Percentiles rank a stretch among this genome's conserved stretches.
Conservation (phyloP, 2,113 vertebrate species). For the Saimiri boliviensis region DNA sequence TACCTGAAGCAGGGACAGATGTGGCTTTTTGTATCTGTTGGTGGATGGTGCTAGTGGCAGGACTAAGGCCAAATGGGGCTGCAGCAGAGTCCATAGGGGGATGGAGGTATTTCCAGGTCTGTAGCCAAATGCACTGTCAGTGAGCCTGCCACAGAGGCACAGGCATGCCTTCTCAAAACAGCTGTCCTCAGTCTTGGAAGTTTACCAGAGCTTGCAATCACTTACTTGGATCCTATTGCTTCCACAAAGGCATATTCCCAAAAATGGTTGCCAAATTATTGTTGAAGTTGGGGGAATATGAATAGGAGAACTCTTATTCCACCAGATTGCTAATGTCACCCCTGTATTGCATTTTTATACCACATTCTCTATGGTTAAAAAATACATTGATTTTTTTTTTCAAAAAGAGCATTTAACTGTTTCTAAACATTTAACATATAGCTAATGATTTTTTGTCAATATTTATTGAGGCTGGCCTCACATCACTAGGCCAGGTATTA, state of each 20-base stretch:
- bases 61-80: neutral
- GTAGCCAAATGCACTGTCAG: neutral
- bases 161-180: neutral
- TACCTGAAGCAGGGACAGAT: neutral
- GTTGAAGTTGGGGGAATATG: neutral
- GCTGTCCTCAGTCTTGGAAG: neutral
- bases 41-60: neutral
- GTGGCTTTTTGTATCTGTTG: neutral
- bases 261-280: neutral
- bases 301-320: neutral
- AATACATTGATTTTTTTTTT: neutral
- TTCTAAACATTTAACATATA: slow-evolving; percentile 13
- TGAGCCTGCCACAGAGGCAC: neutral
- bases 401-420: neutral
- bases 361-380: neutral
- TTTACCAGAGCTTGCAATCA: neutral
- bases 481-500: neutral
- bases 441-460: neutral
- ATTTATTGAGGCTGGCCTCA: neutral
- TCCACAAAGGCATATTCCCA: neutral
- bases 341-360: neutral
- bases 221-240: neutral
- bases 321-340: neutral
- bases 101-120: neutral
- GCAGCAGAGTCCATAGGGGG: neutral